A percentile compares a stretch with the other conserved stretches of the same genome.
Conservation (phyloP, 2,888 invertebrate genomes). For the Orthonychiurus folsomi region DNA sequence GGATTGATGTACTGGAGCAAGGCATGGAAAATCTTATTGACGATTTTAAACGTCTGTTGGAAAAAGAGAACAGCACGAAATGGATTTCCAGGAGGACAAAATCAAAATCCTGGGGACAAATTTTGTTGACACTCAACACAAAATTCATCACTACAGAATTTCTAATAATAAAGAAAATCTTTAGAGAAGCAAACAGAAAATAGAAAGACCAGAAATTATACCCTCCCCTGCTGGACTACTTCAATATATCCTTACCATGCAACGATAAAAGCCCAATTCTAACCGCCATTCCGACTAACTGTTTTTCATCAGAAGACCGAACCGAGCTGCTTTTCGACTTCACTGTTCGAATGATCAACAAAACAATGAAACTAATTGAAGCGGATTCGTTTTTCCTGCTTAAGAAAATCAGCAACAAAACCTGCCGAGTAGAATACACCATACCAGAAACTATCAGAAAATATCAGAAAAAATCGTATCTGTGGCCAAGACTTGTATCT, state of each 20-base stretch:
- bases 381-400: slow-evolving; percentile 13
- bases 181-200: slow-evolving; percentile 9
- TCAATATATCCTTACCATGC: slow-evolving; percentile 13
- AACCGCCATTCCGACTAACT: slow-evolving; percentile 1
- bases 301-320: slow-evolving; percentile 5
- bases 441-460: slow-evolving; percentile 9
- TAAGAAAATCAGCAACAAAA: slow-evolving; percentile 9
- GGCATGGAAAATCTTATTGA: too few species aligned
- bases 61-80: background rate
- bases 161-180: slow-evolving; percentile 3
- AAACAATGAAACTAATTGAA: slow-evolving; percentile 6
- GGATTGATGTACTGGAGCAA: too few species aligned
- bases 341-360: slow-evolving; percentile 3
- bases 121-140: slow-evolving; percentile 11
- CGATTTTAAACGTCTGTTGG: too few species aligned
- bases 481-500: background rate
- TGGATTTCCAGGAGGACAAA: slow-evolving; percentile 8
- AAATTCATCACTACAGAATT: slow-evolving; percentile 5
- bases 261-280: slow-evolving; percentile 9
- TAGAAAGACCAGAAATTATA: slow-evolving; percentile 12
- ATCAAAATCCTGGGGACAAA: background rate
- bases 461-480: background rate
- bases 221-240: slow-evolving; percentile 12
- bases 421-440: slow-evolving; percentile 10
- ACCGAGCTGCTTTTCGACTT: slow-evolving; percentile 8